phyloP scores from a whole-genome alignment of 2,113 vertebrate genomes.

The Hymenochirus boettgeri region DNA sequence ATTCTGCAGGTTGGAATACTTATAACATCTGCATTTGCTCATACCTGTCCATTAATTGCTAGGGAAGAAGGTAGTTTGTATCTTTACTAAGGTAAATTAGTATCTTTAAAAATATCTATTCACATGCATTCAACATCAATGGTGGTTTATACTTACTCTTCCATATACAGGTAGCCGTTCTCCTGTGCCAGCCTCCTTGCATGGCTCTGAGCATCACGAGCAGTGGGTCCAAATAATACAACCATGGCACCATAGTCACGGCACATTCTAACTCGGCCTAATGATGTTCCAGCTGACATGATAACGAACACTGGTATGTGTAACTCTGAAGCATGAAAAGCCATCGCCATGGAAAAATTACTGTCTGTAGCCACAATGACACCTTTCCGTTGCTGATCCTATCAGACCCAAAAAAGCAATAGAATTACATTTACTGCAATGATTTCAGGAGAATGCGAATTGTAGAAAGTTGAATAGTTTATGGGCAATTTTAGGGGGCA shows the following conservation, averaged over 20 bases:
- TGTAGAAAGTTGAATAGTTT: no score
- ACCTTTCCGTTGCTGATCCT: conserved; percentile 84
- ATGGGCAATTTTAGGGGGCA: no score
- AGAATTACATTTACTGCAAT: no score
- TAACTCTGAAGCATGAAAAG: conserved; percentile 73
- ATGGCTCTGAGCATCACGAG: conserved; percentile 69
- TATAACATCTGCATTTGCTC: no score
- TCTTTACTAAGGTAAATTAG: no score
- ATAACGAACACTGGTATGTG: conserved; percentile 78
- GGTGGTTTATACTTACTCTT: conserved; percentile 75
- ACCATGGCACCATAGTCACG: conserved; percentile 85
- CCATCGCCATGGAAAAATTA: conserved; percentile 83
- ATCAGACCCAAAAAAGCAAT: no score
- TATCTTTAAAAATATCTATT: no score
- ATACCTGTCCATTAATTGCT: no score
- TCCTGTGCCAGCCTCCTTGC: conserved; percentile 72
- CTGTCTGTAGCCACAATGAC: conserved; percentile 81
- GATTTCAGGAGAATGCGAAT: no score
- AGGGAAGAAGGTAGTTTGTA: no score
- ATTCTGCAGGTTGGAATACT: no score
- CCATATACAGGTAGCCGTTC: conserved; percentile 78
- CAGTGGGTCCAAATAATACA: conserved; percentile 70
- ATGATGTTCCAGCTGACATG: conserved; percentile 67
- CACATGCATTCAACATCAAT: no score
- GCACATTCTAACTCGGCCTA: conserved; percentile 64